Conservation (phyloP, 2,888 invertebrate genomes). For the Diarsia rubi region DNA sequence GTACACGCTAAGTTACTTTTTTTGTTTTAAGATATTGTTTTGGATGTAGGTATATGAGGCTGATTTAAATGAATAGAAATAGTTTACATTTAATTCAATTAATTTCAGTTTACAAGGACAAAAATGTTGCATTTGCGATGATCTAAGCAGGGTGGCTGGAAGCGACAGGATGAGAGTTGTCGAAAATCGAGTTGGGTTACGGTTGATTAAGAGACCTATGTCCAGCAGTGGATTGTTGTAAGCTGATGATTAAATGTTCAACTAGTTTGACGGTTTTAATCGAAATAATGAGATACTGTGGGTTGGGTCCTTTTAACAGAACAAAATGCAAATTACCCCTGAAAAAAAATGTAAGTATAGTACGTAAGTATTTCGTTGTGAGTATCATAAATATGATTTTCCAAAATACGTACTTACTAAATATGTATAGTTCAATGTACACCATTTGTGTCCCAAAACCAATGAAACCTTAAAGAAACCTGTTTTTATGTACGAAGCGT, state of each 20-base stretch:
- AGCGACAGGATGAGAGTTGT: too few relatives aligned
- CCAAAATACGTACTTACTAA: too few relatives aligned
- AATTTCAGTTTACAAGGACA: too few relatives aligned
- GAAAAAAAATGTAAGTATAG: too few relatives aligned
- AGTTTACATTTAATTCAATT: background rate
- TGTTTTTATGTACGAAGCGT: background rate
- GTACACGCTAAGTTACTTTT: background rate
- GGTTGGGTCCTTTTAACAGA: background rate
- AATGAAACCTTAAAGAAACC: background rate
- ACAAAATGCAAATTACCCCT: background rate
- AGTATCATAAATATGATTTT: too few relatives aligned
- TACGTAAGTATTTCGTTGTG: too few relatives aligned
- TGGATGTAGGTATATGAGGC: background rate
- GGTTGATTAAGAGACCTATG: too few relatives aligned
- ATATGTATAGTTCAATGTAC: background rate
- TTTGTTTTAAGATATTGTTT: background rate
- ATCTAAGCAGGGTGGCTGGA: too few relatives aligned
- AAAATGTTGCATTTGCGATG: too few relatives aligned
- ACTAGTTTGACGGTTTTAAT: background rate
- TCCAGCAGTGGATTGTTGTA: too few relatives aligned
- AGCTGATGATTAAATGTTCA: background rate
- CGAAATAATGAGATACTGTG: background rate
- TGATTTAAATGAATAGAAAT: background rate
- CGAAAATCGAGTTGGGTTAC: too few relatives aligned
- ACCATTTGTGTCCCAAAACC: conserved; percentile 4